Evolutionary conservation across 1,140 invertebrate species (phyloP), one percentile per base, ranked within the genome.

Genomic region (Pectinophora gossypiella): DNA sequence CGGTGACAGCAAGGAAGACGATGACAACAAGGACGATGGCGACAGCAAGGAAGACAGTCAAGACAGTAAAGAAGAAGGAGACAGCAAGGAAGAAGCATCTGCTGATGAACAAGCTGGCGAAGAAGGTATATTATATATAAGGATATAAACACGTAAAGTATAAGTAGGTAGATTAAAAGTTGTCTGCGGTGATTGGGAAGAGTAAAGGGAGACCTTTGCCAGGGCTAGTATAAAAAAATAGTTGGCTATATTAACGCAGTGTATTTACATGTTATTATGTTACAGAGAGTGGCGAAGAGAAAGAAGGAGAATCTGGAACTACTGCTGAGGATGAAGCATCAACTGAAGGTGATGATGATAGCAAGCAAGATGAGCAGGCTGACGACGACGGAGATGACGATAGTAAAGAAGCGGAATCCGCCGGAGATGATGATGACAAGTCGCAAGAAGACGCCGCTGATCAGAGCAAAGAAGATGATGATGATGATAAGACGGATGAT

Each of bases 201-300:
- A n/a, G n/a, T n/a, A n/a, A n/a, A n/a, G n/a, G n/a, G n/a, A n/a
- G n/a, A n/a, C n/a, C n/a, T n/a, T n/a, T n/a, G n/a, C n/a, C n/a
- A n/a, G n/a, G n/a, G n/a, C n/a, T n/a, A n/a, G n/a, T n/a, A n/a
- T n/a, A n/a, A n/a, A n/a, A n/a, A n/a, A n/a, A n/a, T n/a, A n/a
- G n/a, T n/a, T n/a, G n/a, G n/a, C n/a, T n/a, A n/a, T n/a, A n/a
- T n/a, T n/a, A n/a, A n/a, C n/a, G n/a, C n/a, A n/a, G n/a, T n/a
- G n/a, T n/a, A n/a, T n/a, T n/a, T n/a, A n/a, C n/a, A n/a, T n/a
- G n/a, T n/a, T n/a, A n/a, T n/a, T n/a, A n/a, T n/a, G n/a, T 60
- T 69, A 9, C 54, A 85, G 78, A 79, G 36, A 84, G 72, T 76
- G 67, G 56, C 16, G 72, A 82, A 63, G 77, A 78, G 9, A 61